Percentiles rank a stretch among this genome's conserved stretches.
Conservation (phyloP, 2,797 vertebrate genomes). For the Acrocephalus scirpaceus region DNA sequence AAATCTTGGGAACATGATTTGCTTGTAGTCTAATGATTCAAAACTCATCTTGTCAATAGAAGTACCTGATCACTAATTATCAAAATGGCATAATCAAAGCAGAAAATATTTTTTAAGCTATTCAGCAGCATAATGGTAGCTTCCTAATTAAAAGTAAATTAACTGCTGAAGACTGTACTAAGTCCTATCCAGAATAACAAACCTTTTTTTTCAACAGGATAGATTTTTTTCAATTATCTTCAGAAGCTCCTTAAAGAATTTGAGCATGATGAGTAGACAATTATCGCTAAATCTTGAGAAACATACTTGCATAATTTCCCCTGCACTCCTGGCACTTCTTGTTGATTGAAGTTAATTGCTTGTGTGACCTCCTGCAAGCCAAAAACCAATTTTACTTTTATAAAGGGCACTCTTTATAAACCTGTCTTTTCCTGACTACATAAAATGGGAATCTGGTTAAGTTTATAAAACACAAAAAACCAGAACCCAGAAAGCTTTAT, state of each 20-base stretch:
- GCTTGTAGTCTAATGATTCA: background rate
- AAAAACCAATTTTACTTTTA: conserved; percentile 21
- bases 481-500: background rate
- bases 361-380: conserved; percentile 29
- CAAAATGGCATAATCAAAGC: background rate
- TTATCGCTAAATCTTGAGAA: conserved; percentile 58
- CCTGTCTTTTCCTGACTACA: background rate
- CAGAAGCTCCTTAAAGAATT: conserved; percentile 33
- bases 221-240: background rate
- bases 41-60: background rate
- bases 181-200: background rate
- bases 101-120: background rate
- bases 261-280: conserved; percentile 29
- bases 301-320: conserved; percentile 33
- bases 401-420: conserved; percentile 23
- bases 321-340: conserved; percentile 41
- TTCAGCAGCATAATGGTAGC: background rate
- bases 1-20: background rate
- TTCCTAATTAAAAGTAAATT: conserved; percentile 42
- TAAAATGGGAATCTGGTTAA: background rate
- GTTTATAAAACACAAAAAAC: background rate
- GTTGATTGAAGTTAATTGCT: conserved; percentile 69
- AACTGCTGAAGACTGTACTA: background rate
- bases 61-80: background rate
- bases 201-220: conserved; percentile 12